phyloP scores from a whole-genome alignment of 1,140 invertebrate species.

The Harlomillsia oculata region DNA sequence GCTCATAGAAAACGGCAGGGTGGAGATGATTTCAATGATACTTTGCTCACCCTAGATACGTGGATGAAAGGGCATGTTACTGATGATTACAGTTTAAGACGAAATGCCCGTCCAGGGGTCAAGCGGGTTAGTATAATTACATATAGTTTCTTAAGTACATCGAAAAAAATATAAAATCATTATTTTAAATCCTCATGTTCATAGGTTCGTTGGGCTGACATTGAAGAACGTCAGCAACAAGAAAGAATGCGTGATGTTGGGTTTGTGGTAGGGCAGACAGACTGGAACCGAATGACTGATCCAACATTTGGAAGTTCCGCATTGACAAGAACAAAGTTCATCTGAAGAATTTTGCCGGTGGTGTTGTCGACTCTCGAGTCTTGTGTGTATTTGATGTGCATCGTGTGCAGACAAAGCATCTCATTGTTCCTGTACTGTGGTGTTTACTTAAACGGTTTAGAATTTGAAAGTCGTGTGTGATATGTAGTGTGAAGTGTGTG shows the following conservation, averaged over 20 bases:
- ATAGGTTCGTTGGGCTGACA: conserved; percentile 93
- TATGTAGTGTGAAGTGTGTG: no score
- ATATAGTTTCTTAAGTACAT: no score
- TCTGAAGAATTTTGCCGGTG: conserved; percentile 52
- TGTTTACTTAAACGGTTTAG: no score
- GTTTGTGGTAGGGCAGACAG: conserved; percentile 88
- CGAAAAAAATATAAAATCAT: no score
- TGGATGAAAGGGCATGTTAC: conserved; percentile 68
- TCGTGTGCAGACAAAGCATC: no score
- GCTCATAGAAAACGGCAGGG: conserved; percentile 44
- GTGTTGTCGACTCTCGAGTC: no score
- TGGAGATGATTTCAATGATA: conserved; percentile 33
- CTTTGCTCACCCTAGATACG: conserved; percentile 67
- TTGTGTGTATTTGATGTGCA: no score
- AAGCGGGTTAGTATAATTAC: conserved; percentile 57
- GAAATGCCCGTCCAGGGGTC: conserved; percentile 61
- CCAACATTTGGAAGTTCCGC: conserved; percentile 76
- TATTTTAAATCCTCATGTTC: conserved; percentile 33
- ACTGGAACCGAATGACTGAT: conserved; percentile 90
- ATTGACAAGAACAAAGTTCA: conserved; percentile 87
- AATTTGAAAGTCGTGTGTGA: no score
- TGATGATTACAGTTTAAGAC: conserved; percentile 58
- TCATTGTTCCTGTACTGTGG: no score
- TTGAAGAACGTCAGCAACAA: conserved; percentile 81
- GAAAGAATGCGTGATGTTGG: conserved; percentile 84